Conservation (phyloP, 1,140 invertebrate genomes). For the Drosophila lacteicornis region DNA sequence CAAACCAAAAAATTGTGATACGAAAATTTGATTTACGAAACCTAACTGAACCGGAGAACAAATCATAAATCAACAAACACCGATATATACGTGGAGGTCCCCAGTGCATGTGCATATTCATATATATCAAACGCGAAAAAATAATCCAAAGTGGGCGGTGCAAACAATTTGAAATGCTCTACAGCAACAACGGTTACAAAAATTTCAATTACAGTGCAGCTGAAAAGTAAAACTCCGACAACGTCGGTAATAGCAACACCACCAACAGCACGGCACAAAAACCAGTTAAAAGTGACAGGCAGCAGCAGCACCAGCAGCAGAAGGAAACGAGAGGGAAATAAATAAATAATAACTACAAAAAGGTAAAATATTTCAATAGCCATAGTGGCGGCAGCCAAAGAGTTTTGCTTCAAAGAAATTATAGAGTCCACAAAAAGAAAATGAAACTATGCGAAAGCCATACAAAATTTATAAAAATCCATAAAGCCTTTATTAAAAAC, state of each 20-base stretch:
- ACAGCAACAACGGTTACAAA: constrained; percentile 54
- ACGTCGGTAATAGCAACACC: constrained; percentile 37
- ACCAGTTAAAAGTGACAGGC: constrained; percentile 81
- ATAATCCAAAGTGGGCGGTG: constrained; percentile 61
- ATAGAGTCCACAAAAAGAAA: constrained; percentile 13
- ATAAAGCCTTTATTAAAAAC: constrained; percentile 30
- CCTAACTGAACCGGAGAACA: constrained; percentile 31
- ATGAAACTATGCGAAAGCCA: constrained; percentile 6
- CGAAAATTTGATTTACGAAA: constrained; percentile 40
- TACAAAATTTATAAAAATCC: constrained; percentile 23
- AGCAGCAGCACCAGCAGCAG: constrained; percentile 22
- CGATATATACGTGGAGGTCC: constrained; percentile 17
- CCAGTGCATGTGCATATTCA: constrained; percentile 42
- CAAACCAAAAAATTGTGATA: constrained; percentile 51
- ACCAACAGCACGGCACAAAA: constrained; percentile 42
- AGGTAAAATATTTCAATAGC: constrained; percentile 64
- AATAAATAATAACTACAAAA: constrained; percentile 51
- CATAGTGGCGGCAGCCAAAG: constrained; percentile 15
- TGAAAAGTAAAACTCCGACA: constrained; percentile 66
- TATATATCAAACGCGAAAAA: constrained; percentile 31
- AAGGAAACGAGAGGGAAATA: constrained; percentile 28
- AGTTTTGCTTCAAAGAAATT: constrained; percentile 24
- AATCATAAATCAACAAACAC: constrained; percentile 29
- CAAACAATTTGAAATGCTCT: constrained; percentile 62
- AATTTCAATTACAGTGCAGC: constrained; percentile 81